A percentile compares a stretch with the other conserved stretches of the same genome.
Conservation (phyloP, 2,797 vertebrate species). For the Babyrousa celebensis region DNA sequence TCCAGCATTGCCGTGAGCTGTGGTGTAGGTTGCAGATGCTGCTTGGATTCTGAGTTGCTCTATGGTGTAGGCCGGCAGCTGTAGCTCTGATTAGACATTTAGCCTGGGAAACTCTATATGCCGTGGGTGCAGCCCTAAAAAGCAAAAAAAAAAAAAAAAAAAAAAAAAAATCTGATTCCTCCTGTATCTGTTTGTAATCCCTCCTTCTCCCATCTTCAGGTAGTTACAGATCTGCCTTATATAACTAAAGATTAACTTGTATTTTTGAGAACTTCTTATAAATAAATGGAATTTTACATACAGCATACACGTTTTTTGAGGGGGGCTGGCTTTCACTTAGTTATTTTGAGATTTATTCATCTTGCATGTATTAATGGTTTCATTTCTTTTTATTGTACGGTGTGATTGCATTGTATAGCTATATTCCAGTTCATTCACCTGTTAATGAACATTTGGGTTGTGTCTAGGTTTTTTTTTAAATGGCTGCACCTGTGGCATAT, state of each 20-base stretch:
- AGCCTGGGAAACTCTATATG: no score
- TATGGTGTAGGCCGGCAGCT: no score
- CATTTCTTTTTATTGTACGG: constrained; percentile 38
- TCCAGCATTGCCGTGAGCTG: no score
- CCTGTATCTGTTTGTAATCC: background rate
- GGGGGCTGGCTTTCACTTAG: background rate
- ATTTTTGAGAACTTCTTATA: background rate
- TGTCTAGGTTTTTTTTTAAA: background rate
- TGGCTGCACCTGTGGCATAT: no score
- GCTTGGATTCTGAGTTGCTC: no score
- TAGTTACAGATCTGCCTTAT: background rate
- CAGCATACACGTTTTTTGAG: background rate
- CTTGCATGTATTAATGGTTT: background rate
- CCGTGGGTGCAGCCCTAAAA: no score
- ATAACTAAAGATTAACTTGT: background rate
- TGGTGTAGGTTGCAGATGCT: no score
- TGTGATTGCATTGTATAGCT: background rate
- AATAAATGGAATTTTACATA: background rate
- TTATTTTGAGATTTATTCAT: background rate
- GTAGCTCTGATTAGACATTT: no score
- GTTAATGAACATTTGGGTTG: background rate
- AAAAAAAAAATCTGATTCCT: background rate
- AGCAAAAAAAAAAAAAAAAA: no score
- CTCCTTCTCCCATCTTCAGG: background rate
- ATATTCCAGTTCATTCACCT: background rate